Percentiles rank a stretch among this genome's conserved stretches.
Conservation (phyloP, 2,888 invertebrate genomes). For the Teleogryllus oceanicus region DNA sequence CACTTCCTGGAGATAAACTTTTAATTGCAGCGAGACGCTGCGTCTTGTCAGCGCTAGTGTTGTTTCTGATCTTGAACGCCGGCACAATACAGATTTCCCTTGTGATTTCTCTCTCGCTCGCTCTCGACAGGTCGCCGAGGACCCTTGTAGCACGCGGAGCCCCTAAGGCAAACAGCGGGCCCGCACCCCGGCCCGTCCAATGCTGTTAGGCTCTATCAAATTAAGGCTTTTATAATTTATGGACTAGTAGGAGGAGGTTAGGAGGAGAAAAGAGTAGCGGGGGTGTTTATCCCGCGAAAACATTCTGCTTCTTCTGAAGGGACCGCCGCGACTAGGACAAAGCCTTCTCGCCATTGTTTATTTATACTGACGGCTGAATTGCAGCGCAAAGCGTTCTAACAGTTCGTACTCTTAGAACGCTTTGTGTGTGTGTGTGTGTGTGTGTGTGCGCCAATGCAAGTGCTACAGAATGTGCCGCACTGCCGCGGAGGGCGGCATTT, state of each 20-base stretch:
- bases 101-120: background rate
- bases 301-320: background rate
- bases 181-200: background rate
- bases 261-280: background rate
- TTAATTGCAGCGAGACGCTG: background rate
- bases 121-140: too few relatives aligned
- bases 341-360: background rate
- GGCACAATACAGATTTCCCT: constrained; percentile 18
- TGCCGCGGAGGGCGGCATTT: too few relatives aligned
- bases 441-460: too few relatives aligned
- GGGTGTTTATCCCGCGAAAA: background rate
- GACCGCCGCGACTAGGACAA: constrained; percentile 5
- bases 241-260: background rate
- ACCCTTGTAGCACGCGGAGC: background rate
- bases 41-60: constrained; percentile 12
- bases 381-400: background rate
- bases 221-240: constrained; percentile 18
- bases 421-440: too few relatives aligned
- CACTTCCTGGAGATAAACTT: background rate
- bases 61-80: constrained; percentile 7
- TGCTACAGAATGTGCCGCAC: too few relatives aligned
- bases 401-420: background rate
- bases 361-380: background rate
- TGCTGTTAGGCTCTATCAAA: constrained; percentile 8
- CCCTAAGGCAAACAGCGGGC: background rate